These are phyloP conservation scores for Neofelis nebulosa DNA, from an alignment of 2,113 vertebrate genomes.

Conservation along the genomic window DNA sequence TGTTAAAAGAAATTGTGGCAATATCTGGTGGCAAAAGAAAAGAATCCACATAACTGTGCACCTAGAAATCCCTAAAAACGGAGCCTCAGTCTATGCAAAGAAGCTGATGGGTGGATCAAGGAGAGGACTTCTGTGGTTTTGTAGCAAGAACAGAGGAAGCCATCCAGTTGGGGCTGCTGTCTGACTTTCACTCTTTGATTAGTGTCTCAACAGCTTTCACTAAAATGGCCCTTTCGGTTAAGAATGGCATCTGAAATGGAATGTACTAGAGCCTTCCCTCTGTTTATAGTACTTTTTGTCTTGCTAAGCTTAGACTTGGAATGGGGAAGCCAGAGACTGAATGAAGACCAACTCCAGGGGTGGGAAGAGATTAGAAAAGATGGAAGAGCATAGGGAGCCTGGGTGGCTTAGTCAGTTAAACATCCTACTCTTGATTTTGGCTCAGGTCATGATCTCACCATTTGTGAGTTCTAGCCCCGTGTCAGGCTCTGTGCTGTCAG, in stretches of 20 bases:
- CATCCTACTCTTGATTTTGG: no score
- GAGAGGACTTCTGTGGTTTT: not conserved
- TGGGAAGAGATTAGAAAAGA: not conserved
- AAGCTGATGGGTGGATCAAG: not conserved
- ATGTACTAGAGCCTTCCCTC: not conserved
- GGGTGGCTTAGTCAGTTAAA: no score
- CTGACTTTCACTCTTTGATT: not conserved
- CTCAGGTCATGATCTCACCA: no score
- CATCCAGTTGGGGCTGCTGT: not conserved
- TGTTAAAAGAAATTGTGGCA: not conserved
- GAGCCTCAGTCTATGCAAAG: not conserved
- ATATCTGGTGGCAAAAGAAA: not conserved
- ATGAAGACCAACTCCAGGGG: not conserved
- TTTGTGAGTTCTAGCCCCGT: no score
- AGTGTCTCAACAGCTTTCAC: not conserved
- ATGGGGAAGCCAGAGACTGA: not conserved
- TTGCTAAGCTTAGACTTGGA: not conserved
- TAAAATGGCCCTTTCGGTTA: not conserved
- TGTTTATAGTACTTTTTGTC: not conserved
- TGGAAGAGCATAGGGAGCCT: not conserved
- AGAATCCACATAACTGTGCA: not conserved
- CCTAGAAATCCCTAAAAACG: constrained; percentile 20
- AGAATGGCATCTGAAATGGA: not conserved
- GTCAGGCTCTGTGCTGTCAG: no score
- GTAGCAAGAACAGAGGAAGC: not conserved